These are phyloP conservation scores for Spea hammondii DNA, from an alignment of 2,797 vertebrate species.

Conservation along the genomic window DNA sequence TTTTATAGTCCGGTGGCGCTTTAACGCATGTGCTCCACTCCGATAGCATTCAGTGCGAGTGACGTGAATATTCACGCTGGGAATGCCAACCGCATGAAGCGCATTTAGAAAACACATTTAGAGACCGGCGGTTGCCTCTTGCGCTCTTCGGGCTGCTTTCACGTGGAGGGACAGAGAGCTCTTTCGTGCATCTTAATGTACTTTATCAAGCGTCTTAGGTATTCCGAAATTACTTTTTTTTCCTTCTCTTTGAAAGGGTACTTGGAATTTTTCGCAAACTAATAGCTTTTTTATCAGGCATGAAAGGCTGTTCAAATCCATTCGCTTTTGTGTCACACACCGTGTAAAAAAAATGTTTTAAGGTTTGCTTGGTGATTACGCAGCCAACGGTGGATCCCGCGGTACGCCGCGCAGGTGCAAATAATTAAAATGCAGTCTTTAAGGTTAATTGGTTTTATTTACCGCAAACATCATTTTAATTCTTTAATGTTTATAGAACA, in stretches of 20 bases:
- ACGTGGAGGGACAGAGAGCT: too few relatives aligned
- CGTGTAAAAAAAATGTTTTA: conserved; percentile 2
- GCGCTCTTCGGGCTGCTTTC: too few relatives aligned
- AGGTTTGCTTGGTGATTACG: conserved; percentile 21
- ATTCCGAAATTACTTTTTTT: neutral
- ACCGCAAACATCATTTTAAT: conserved; percentile 30
- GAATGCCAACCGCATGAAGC: too few relatives aligned
- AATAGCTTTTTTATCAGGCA: conserved; percentile 31
- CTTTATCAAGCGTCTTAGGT: neutral
- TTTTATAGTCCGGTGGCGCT: too few relatives aligned
- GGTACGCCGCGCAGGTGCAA: conserved; percentile 36
- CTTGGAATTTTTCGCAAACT: conserved; percentile 10
- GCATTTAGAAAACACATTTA: too few relatives aligned
- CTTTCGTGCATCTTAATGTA: neutral
- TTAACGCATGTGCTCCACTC: too few relatives aligned
- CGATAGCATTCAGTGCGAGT: too few relatives aligned
- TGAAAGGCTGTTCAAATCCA: conserved; percentile 12
- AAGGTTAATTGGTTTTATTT: conserved; percentile 52
- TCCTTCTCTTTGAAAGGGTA: neutral
- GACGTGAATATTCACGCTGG: too few relatives aligned
- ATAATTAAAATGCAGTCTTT: conserved; percentile 48
- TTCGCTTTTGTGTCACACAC: conserved; percentile 18
- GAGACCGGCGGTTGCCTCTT: too few relatives aligned
- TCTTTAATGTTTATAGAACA: conserved; percentile 44
- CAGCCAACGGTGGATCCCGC: neutral